Base-by-base conservation (phyloP, 2,888 invertebrate species). In the Schrankia costaestrigalis region DNA sequence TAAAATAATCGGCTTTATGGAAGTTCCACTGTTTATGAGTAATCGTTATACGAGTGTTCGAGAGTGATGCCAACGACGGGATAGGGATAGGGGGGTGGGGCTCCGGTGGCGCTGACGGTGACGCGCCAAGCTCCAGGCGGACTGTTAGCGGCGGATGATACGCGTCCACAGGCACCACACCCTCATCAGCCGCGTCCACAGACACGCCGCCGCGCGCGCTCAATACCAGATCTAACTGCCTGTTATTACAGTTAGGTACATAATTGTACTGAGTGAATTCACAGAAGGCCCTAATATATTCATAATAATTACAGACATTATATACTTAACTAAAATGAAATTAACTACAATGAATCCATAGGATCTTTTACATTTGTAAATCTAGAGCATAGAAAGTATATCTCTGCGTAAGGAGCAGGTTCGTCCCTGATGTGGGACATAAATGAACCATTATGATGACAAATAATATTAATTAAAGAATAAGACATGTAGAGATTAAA, bases 211-310 rank as follows among this genome's bases (percentile, higher is more conserved):
- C 12, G 8, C 32, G 19, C 5, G 28, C 33, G 14, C 48, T 44
- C 15, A 52, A 24, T 2, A 50, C 44, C 4, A 47, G 19, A 9
- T 42, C 47, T 5, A 42, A 28, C 14, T 23, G 23, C 23, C 42
- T 35, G n/a, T 18, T n/a, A n/a, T 39, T 40, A 26, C 42, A 35
- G 19, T 48, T 52, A 0, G 37, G 33, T 30, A 48, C 25, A 1
- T 2, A 24, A 11, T 52, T 49, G n/a, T 15, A 35, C 31, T 51
- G 45, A 33, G 12, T 29, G 33, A 50, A 34, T 12, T 36, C 44
- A 40, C 47, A 46, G 33, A 37, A 53, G 10, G 42, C 15, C 13
- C 31, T 17, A 14, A 46, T 41, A 25, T 41, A 46, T 19, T 31
- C 27, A 18, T 22, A 31, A 31, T 36, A 31, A 31, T 18, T 27